Conservation (phyloP, 2,888 invertebrate genomes). For the Aphidoletes aphidimyza region DNA sequence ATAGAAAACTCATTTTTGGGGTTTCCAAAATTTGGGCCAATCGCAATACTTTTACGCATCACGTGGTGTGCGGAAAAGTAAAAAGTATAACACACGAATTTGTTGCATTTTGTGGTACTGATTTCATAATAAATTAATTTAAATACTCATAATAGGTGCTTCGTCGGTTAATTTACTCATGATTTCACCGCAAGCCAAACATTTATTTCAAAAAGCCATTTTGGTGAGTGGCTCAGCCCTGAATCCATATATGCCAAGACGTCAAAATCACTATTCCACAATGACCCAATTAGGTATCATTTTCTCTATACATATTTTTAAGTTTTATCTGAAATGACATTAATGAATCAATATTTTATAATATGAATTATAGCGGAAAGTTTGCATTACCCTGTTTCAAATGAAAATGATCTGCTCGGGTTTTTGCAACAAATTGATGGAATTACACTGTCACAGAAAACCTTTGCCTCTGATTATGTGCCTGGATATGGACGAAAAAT, state of each 20-base stretch:
- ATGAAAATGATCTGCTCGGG: neutral
- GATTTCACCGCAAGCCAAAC: conserved; percentile 51
- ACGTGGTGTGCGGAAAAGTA: too few species aligned
- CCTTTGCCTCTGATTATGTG: neutral
- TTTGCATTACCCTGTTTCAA: neutral
- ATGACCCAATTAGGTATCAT: neutral
- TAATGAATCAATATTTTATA: neutral
- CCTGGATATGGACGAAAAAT: neutral
- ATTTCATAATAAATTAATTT: neutral
- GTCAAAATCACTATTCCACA: neutral
- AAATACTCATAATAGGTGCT: conserved; percentile 56
- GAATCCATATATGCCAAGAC: conserved; percentile 26
- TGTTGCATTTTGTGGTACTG: too few species aligned
- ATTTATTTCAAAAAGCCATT: conserved; percentile 55
- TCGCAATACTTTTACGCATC: too few species aligned
- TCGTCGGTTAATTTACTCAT: conserved; percentile 60
- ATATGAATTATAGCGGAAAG: neutral
- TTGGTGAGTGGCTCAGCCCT: conserved; percentile 54
- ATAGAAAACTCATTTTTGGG: too few species aligned
- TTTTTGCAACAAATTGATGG: conserved; percentile 7
- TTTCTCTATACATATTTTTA: neutral
- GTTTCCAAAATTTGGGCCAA: too few species aligned
- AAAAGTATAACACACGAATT: too few species aligned
- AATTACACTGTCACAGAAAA: neutral
- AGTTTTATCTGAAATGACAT: neutral